Base-by-base conservation (phyloP, 2,113 vertebrate genomes). In the Chaetura pelagica region DNA sequence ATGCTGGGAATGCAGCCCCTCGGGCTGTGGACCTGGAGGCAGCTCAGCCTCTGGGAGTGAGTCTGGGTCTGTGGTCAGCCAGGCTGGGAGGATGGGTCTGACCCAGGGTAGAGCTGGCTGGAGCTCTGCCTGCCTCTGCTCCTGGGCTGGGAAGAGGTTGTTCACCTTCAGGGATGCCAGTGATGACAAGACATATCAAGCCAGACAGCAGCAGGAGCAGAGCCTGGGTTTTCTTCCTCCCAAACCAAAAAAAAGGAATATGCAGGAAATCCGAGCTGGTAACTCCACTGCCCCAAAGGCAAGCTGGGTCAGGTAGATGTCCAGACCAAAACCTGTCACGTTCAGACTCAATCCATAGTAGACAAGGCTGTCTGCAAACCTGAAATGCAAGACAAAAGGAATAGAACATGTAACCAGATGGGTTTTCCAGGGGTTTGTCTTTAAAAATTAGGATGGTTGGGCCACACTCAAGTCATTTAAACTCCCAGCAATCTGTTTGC, bases 231-330 rank as follows among this genome's bases (percentile, higher is more conserved):
- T 97, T 98, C 91, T 90, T 99, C 84, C 99, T 98, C 49, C 99
- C 99, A 40, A 99, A 97, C 91, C 75, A n/a, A n/a, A n/a, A n/a
- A n/a, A n/a, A n/a, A 99, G 20, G 32, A 97, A 97, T 89, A 98
- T 96, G 86, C 96, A 97, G 30, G 52, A 73, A 20, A 97, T 6
- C 15, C 98, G 98, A 24, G 97, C 98, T 1, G 98, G 98, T 15
- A 99, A 8, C 71, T 99, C 99, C 6, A 97, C 98, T 0, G 90
- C 20, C 13, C 98, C 99, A 63, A 99, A 99, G 89, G 99, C 97
- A 12, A 99, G 93, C 96, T 99, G 99, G 0, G 99, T 99, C 87
- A 99, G 91, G 95, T 99, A 99, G 96, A 99, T 98, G 84, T 99
- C 86, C 96, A 99, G 76, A 30, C 99, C 99, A 32, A 99, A 99